Evolutionary conservation across 2,888 invertebrate species (phyloP).

Genomic region (Ferdinandea cuprea): DNA sequence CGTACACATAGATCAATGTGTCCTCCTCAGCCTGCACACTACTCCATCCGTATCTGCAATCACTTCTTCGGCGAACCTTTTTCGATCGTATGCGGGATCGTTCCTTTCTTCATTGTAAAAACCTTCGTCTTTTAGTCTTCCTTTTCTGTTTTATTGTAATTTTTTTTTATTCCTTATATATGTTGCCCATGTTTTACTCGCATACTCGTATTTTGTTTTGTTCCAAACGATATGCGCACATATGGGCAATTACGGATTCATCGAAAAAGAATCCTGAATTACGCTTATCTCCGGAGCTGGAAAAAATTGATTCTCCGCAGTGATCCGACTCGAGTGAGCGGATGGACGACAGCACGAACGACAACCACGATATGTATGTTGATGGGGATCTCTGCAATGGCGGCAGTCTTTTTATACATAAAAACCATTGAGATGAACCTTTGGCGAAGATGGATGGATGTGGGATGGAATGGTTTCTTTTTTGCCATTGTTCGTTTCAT

Average conservation of each 20-base stretch:
- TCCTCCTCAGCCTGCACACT: conserved; percentile 1
- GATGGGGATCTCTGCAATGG: conserved; percentile 65
- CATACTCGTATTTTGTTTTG: conserved; percentile 49
- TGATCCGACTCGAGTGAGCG: conserved; percentile 48
- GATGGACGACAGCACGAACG: conserved; percentile 33
- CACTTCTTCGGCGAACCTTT: conserved; percentile 66
- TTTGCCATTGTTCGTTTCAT: conserved; percentile 14
- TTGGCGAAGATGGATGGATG: conserved; percentile 72
- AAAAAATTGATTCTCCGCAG: conserved; percentile 70
- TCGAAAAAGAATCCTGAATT: conserved; percentile 74
- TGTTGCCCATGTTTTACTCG: conserved; percentile 43
- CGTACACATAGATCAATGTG: conserved; percentile 3
- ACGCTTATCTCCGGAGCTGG: conserved; percentile 71
- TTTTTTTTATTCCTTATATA: conserved; percentile 19
- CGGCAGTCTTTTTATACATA: conserved; percentile 56
- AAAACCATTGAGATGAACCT: conserved; percentile 69
- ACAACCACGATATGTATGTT: conserved; percentile 37
- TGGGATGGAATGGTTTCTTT: conserved; percentile 62
- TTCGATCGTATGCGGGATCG: conserved; percentile 47
- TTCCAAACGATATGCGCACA: conserved; percentile 68
- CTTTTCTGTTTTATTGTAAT: neutral
- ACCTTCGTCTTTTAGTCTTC: conserved; percentile 47
- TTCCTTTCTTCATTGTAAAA: conserved; percentile 32
- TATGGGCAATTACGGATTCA: conserved; percentile 75
- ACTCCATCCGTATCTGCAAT: conserved; percentile 43